These are phyloP conservation scores for Acanthopleura granulata DNA, from an alignment of 2,888 invertebrate species.

Conservation along the genomic window DNA sequence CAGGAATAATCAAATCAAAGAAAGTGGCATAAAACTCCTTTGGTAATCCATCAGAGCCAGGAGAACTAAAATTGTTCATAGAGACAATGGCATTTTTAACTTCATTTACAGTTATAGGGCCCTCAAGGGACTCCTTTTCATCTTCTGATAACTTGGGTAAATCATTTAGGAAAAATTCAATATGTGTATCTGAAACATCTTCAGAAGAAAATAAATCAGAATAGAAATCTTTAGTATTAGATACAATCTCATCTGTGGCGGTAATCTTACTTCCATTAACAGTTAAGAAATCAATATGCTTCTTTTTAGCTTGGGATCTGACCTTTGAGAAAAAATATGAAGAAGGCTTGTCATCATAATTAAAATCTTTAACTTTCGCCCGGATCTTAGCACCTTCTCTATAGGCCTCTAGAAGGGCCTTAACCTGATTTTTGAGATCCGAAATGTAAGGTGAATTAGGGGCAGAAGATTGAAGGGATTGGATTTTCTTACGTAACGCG, in stretches of 20 bases:
- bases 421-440: too few relatives aligned
- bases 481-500: too few relatives aligned
- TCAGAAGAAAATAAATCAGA: background rate
- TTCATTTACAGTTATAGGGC: background rate
- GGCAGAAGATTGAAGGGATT: too few relatives aligned
- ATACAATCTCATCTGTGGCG: background rate
- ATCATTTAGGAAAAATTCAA: background rate
- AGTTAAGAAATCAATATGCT: background rate
- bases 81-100: background rate
- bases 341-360: background rate
- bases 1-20: background rate
- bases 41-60: conserved; percentile 23
- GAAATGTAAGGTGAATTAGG: too few relatives aligned
- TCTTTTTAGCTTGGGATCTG: background rate
- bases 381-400: background rate
- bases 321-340: background rate
- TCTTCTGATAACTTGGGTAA: background rate
- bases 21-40: conserved; percentile 20
- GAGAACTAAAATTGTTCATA: conserved; percentile 7
- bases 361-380: background rate
- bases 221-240: background rate
- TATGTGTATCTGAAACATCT: background rate
- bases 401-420: too few relatives aligned
- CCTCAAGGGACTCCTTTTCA: background rate
- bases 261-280: background rate